These are phyloP conservation scores for Anastrepha obliqua DNA, from an alignment of 1,140 invertebrate species.

Conservation along the genomic window DNA sequence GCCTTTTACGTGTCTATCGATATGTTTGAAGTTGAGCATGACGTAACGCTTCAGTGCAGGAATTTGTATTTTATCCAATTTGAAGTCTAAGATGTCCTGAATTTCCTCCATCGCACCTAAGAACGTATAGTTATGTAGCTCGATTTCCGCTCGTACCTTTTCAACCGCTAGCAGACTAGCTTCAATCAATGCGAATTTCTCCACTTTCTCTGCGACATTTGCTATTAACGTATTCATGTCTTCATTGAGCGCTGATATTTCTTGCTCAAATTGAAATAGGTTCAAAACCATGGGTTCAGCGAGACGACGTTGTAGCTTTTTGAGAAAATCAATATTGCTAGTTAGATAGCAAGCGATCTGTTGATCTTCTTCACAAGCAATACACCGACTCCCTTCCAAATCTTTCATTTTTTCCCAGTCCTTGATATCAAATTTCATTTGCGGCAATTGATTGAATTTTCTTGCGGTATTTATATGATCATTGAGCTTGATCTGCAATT, in stretches of 20 bases:
- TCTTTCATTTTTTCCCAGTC: constrained; percentile 63
- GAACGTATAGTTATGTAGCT: constrained; percentile 65
- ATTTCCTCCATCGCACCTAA: constrained; percentile 70
- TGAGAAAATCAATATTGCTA: constrained; percentile 66
- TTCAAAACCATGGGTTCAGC: constrained; percentile 62
- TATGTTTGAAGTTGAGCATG: constrained; percentile 64
- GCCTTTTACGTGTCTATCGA: constrained; percentile 59
- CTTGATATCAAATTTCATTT: constrained; percentile 36
- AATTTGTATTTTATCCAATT: constrained; percentile 70
- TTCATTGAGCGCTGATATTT: constrained; percentile 61
- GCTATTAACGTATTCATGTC: constrained; percentile 60
- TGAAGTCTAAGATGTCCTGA: constrained; percentile 71
- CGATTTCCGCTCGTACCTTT: constrained; percentile 60
- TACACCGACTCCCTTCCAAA: constrained; percentile 67
- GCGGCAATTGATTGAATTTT: constrained; percentile 58
- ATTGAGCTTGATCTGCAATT: constrained; percentile 62
- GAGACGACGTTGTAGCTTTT: constrained; percentile 65
- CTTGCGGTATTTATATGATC: constrained; percentile 68
- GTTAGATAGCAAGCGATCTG: constrained; percentile 65
- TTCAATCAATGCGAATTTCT: constrained; percentile 66
- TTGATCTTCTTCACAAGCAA: constrained; percentile 66
- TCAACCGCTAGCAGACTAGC: constrained; percentile 67
- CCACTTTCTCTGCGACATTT: constrained; percentile 59
- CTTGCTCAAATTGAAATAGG: constrained; percentile 59
- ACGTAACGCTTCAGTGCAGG: constrained; percentile 70